Evolutionary conservation across 2,797 vertebrate species (phyloP), one percentile per base, ranked within the genome.

Genomic region (Pterois miles): DNA sequence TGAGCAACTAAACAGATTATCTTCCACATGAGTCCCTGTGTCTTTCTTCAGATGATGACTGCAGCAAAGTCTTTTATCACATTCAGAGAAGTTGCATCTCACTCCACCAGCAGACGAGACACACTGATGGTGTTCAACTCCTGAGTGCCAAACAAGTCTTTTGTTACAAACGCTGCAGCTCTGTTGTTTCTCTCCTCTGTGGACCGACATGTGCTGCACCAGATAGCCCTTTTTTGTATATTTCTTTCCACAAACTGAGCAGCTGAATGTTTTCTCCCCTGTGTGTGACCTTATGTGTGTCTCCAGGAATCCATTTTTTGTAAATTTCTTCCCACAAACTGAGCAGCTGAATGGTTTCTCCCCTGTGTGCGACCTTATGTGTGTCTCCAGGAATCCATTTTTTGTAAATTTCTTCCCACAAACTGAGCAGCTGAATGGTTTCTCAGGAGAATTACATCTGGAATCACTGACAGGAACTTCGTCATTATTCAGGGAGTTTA

Each of bases 21-120:
- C 13, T 0, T 71, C 40, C 1, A 40, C 2, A 0, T 22, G 20
- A 23, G 20, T 2, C 6, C 25, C 67, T 1, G 0, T 0, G 10
- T 50, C 31, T 20, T 13, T 50, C 22, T 25, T 50, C 57, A 71
- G n/a, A 4, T 34, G 29, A 8, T 36, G 43, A 27, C 29, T 71
- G 69, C 34, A 71, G 40, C 69, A 71, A 3, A 50, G 40, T 18
- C 38, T 40, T 40, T 40, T 40, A 40, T 40, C 13, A 40, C 38
- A 40, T 13, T 40, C 38, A 40, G 13, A 29, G 27, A 29, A 40
- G 38, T 40, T 40, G 6, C 13, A 40, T 40, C 38, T 40, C 38
- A 40, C 38, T 40, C 13, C 38, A 40, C 13, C 38, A 40, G 38
- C 38, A 40, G 38, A 13, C 5, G 38, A 40, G 38, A 50, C 48